phyloP scores from a whole-genome alignment of 1,140 invertebrate genomes.

The Adoxophyes honmai region DNA sequence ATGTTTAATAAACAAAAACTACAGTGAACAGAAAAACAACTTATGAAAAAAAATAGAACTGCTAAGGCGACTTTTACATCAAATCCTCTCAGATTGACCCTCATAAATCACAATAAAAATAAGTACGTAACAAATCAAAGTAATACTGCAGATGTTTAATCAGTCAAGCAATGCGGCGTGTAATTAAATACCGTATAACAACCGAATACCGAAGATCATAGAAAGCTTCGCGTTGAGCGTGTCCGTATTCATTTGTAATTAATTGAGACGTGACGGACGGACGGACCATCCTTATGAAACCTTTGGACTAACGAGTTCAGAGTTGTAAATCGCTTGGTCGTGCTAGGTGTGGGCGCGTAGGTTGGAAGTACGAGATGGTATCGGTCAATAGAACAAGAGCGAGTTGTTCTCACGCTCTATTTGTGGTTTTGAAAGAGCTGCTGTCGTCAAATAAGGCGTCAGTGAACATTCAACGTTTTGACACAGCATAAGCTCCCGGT shows the following conservation, averaged over 20 bases:
- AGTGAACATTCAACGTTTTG: conserved; percentile 32
- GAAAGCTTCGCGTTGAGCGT: conserved; percentile 14
- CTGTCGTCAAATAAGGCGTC: conserved; percentile 32
- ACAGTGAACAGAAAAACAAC: no score
- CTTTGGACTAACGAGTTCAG: conserved; percentile 28
- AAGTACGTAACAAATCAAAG: no score
- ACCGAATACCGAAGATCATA: conserved; percentile 2
- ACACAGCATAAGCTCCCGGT: not conserved
- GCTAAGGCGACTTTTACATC: no score
- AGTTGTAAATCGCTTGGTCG: conserved; percentile 23
- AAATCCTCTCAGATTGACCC: no score
- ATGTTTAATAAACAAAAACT: no score
- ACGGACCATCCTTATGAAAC: conserved; percentile 14
- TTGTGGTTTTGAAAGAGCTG: conserved; percentile 39
- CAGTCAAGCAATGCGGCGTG: not conserved
- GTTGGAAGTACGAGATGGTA: conserved; percentile 26
- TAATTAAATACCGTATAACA: conserved; percentile 6
- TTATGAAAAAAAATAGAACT: no score
- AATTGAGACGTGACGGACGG: conserved; percentile 48
- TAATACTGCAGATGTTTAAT: no score
- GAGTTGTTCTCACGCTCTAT: conserved; percentile 47
- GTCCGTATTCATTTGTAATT: conserved; percentile 37
- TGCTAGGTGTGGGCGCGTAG: not conserved
- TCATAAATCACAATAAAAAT: no score
- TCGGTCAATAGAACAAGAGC: conserved; percentile 39